These are phyloP conservation scores for Mionectes macconnelli DNA, from an alignment of 2,113 vertebrate genomes.

Conservation along the genomic window DNA sequence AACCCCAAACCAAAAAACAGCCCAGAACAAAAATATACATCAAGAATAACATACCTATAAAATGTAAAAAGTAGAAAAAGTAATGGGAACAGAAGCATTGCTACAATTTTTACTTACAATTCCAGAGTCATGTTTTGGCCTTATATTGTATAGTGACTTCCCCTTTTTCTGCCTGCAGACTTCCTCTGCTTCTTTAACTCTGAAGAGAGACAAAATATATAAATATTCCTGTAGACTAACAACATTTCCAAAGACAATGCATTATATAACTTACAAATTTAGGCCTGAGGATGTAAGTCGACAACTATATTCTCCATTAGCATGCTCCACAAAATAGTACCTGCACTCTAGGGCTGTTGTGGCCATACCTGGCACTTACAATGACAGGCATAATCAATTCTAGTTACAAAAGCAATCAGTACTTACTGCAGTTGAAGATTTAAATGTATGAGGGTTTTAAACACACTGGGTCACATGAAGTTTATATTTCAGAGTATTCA, in stretches of 20 bases:
- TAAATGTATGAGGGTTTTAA: neutral
- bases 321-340: neutral
- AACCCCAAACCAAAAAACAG: neutral
- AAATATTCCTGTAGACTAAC: neutral
- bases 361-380: neutral
- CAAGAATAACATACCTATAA: neutral
- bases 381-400: neutral
- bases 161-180: slow-evolving; percentile 91
- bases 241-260: neutral
- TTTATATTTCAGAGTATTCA: neutral
- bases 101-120: slow-evolving; percentile 81
- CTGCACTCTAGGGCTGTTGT: neutral
- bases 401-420: neutral
- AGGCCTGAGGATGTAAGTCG: neutral
- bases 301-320: neutral
- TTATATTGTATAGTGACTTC: slow-evolving; percentile 91
- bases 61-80: neutral
- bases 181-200: slow-evolving; percentile 92
- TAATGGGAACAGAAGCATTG: neutral
- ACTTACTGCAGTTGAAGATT: neutral
- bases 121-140: slow-evolving; percentile 93
- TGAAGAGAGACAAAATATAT: slow-evolving; percentile 51
- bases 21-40: neutral
- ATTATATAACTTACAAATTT: neutral
- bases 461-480: neutral